Percentiles rank a stretch among this genome's conserved stretches.
These are phyloP conservation scores for Morus bassanus DNA, from an alignment of 2,797 vertebrate species.

Conservation along the genomic window DNA sequence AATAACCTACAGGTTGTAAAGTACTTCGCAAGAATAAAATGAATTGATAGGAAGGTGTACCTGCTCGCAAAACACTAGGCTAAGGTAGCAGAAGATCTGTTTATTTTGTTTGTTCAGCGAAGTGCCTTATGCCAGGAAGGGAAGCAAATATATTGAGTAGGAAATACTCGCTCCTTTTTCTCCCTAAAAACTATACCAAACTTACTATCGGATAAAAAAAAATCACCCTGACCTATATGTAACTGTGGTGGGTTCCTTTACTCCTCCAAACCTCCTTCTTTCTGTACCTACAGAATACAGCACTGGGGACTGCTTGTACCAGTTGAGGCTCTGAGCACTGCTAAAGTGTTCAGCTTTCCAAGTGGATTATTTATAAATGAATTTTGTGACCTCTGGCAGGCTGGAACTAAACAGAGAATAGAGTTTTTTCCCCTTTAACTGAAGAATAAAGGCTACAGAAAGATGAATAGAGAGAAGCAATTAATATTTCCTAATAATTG, in stretches of 20 bases:
- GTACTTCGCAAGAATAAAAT: background rate
- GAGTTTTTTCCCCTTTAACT: background rate
- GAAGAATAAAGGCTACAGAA: conserved; percentile 3
- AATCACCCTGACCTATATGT: background rate
- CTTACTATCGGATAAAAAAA: background rate
- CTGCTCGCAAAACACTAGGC: background rate
- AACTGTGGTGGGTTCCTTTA: background rate
- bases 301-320: background rate
- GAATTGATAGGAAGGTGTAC: background rate
- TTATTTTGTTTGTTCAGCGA: background rate
- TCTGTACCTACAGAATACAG: background rate
- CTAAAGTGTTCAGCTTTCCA: background rate
- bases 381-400: conserved; percentile 25
- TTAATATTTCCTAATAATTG: conserved; percentile 57
- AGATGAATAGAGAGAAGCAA: conserved; percentile 25
- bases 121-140: background rate
- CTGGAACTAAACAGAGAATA: background rate
- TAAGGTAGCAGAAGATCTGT: background rate
- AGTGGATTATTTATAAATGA: conserved; percentile 38
- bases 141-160: background rate
- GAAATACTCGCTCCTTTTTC: background rate
- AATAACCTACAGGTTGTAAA: background rate
- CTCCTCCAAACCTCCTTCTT: background rate
- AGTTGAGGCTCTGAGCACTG: background rate
- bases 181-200: background rate